Evolutionary conservation across 2,797 vertebrate genomes (phyloP).

Genomic region (Distichodus sexfasciatus): DNA sequence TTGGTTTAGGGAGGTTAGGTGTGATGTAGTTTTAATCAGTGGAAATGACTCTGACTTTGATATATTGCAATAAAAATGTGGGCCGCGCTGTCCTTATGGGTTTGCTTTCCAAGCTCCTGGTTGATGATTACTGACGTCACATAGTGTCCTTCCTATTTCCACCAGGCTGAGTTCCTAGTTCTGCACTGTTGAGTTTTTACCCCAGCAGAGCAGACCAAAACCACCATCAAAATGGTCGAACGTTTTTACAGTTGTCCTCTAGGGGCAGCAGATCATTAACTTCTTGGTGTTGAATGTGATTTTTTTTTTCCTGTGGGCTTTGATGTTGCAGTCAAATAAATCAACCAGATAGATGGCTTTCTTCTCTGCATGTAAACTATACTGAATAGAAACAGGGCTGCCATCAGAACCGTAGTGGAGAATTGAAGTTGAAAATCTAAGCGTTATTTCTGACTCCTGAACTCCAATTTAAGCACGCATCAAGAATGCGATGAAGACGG

Average conservation of each 20-base stretch:
- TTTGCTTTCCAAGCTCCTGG: neutral
- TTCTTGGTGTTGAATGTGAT: neutral
- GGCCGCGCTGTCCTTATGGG: neutral
- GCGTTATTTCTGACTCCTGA: no score
- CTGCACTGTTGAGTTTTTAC: neutral
- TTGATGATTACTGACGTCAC: neutral
- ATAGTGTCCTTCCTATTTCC: neutral
- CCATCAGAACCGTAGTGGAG: neutral
- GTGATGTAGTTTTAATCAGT: no score
- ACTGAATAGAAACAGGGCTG: neutral
- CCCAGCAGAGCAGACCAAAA: neutral
- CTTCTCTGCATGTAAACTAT: constrained; percentile 12
- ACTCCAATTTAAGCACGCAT: no score
- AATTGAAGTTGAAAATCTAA: constrained; percentile 17
- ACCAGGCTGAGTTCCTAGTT: neutral
- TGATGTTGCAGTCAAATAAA: constrained; percentile 6
- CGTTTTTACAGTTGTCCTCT: neutral
- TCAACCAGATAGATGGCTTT: neutral
- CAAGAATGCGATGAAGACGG: no score
- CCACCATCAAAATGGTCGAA: constrained; percentile 25
- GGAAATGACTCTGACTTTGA: no score
- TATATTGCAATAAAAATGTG: no score
- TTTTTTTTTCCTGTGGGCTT: neutral
- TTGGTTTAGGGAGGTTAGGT: no score
- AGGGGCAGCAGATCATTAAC: constrained; percentile 37